Conservation (phyloP, 1,140 invertebrate species). For the Geopemphigus sp. region DNA sequence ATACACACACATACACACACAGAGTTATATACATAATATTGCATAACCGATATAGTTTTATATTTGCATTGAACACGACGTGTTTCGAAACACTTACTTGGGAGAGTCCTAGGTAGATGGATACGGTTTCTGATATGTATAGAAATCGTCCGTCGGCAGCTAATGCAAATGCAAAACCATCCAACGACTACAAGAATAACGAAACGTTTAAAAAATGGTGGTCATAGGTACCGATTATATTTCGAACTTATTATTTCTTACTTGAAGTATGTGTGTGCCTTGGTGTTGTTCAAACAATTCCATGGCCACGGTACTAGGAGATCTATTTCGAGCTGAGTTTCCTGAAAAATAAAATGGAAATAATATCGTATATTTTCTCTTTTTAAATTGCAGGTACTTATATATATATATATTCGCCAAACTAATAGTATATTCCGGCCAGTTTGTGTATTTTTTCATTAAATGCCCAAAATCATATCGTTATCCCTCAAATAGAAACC, state of each 20-base stretch:
- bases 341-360: slow-evolving; percentile 62
- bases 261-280: slow-evolving; percentile 95
- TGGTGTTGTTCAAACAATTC: slow-evolving; percentile 94
- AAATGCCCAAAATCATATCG: slow-evolving; percentile 37
- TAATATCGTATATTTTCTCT: too few species aligned
- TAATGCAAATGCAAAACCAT: slow-evolving; percentile 41
- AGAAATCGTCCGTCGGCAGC: slow-evolving; percentile 67
- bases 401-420: not conserved
- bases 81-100: slow-evolving; percentile 69
- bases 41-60: too few species aligned
- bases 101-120: slow-evolving; percentile 96
- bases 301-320: slow-evolving; percentile 67
- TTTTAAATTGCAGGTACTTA: too few species aligned
- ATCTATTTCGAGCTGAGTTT: slow-evolving; percentile 67
- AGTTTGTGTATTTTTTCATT: slow-evolving; percentile 39
- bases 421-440: not conserved
- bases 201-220: too few species aligned
- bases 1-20: too few species aligned
- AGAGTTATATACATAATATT: too few species aligned
- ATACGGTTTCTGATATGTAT: slow-evolving; percentile 98
- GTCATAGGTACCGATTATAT: too few species aligned
- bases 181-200: slow-evolving; percentile 33
- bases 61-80: not conserved
- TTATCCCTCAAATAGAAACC: slow-evolving; percentile 27
- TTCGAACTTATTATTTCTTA: too few species aligned